These are phyloP conservation scores for Synergus laeviventris DNA, from an alignment of 2,888 invertebrate species.

Conservation along the genomic window DNA sequence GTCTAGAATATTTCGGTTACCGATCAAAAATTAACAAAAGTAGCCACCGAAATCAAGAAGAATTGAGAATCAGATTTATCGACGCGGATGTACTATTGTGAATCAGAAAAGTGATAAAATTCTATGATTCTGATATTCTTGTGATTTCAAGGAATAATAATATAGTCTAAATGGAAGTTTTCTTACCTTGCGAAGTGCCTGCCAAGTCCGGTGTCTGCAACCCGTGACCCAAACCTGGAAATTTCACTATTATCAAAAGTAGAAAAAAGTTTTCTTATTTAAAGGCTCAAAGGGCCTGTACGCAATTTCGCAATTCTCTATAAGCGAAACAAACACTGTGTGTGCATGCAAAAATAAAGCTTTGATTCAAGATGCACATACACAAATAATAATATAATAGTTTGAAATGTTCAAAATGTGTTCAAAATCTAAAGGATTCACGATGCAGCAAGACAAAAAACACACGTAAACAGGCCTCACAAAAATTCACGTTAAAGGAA, in stretches of 20 bases:
- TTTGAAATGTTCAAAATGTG: too few relatives aligned
- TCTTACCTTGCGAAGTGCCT: slow-evolving; percentile 89
- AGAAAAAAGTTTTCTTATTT: slow-evolving; percentile 59
- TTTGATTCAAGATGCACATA: neutral
- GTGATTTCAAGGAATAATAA: slow-evolving; percentile 56
- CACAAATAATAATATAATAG: neutral
- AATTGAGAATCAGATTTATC: slow-evolving; percentile 80
- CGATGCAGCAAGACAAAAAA: neutral
- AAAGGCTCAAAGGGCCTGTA: slow-evolving; percentile 68
- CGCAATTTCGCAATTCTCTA: slow-evolving; percentile 71
- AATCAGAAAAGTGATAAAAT: slow-evolving; percentile 36
- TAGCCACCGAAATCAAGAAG: slow-evolving; percentile 77
- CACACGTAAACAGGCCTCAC: neutral
- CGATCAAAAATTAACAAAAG: slow-evolving; percentile 66
- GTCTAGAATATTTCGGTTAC: slow-evolving; percentile 70
- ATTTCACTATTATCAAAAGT: slow-evolving; percentile 75
- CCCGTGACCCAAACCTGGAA: slow-evolving; percentile 75
- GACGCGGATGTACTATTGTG: slow-evolving; percentile 44
- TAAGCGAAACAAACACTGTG: slow-evolving; percentile 8
- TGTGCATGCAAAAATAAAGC: slow-evolving; percentile 17
- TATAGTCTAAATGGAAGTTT: slow-evolving; percentile 40
- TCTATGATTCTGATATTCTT: slow-evolving; percentile 50
- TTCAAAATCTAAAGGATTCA: neutral
- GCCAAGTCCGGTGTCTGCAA: slow-evolving; percentile 82
- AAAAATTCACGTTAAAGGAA: neutral